Percentiles rank a stretch among this genome's conserved stretches.
Conservation (phyloP, 2,113 vertebrate genomes). For the Pseudois nayaur region DNA sequence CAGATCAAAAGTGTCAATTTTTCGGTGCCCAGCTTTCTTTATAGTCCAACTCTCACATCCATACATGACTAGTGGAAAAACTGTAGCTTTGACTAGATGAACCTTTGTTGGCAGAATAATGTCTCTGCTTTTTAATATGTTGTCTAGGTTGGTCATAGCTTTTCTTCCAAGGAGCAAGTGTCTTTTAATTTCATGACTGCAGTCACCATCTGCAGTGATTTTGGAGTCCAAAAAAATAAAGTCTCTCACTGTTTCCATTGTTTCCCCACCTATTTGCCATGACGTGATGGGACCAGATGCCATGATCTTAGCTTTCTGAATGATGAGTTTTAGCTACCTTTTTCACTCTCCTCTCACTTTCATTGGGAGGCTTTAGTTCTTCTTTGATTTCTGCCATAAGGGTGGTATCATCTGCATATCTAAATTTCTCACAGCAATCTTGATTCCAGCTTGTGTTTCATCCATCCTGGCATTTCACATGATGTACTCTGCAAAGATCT, state of each 20-base stretch:
- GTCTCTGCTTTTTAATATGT: not conserved
- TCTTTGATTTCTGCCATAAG: not conserved
- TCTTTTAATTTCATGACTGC: not conserved
- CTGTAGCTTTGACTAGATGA: not conserved
- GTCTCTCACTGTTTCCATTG: not conserved
- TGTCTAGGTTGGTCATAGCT: not conserved
- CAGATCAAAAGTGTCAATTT: not conserved
- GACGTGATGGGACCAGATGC: not conserved
- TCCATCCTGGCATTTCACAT: not conserved
- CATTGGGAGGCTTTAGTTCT: not conserved
- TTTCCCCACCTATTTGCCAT: not conserved
- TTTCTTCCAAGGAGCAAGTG: not conserved
- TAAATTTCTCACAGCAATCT: not conserved
- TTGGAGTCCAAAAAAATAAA: not conserved
- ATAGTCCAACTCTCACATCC: not conserved
- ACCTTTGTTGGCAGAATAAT: not conserved
- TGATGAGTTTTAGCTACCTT: not conserved
- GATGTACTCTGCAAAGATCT: not conserved
- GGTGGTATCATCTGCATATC: not conserved
- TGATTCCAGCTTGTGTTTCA: not conserved
- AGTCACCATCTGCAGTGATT: not conserved
- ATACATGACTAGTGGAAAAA: not conserved
- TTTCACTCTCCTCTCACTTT: not conserved
- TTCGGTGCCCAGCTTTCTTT: not conserved
- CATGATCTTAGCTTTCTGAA: not conserved